Evolutionary conservation across 1,140 invertebrate species (phyloP), one percentile per base, ranked within the genome.

Genomic region (Acyrthosiphon pisum): DNA sequence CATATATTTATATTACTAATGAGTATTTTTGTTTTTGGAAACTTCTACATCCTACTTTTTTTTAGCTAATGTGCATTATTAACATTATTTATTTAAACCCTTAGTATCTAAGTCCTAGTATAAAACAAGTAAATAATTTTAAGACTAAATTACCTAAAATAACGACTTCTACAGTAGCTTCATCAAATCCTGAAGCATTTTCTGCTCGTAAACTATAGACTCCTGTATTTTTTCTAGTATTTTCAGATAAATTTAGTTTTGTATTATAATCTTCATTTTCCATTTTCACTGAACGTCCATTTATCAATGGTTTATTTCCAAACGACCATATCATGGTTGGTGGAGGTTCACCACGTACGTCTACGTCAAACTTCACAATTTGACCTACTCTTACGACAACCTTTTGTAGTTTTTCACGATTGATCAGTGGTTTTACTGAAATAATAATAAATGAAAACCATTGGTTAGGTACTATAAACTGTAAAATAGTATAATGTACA

Each of bases 191-290:
- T 93, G 98, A 98, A 56, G 97, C 96, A 95, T 99, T 99, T 94
- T 98, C 97, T 26, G 99, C 98, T 94, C 96, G 97, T 56, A 99
- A 96, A 2, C 97, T 98, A 95, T 99, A 99, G 94, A 97, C 97
- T 41, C 99, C 99, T 93, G 97, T 98, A 94, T 98, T 97, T 94
- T 97, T 97, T 94, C 98, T 96, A 30, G 96, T 96, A 7, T 98
- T 97, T 93, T 98, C 97, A 37, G 97, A 96, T 87, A 99, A 95
- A 6, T 96, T 97, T 14, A 99, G 95, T 94, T 97, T 98, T 0
- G 99, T 99, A 94, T 98, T 98, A 94, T 99, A 99, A 94, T 99
- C 99, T 95, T 99, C 98, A 95, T 99, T 98, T 94, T 98, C 98
- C 93, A 99, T 97, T 94, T 97, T 98, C 48, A 96, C 94, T 92